Percentiles rank a stretch among this genome's conserved stretches.
Conservation (phyloP, 92 coral and sea anemone genomes). For the Phenganax subtilis region DNA sequence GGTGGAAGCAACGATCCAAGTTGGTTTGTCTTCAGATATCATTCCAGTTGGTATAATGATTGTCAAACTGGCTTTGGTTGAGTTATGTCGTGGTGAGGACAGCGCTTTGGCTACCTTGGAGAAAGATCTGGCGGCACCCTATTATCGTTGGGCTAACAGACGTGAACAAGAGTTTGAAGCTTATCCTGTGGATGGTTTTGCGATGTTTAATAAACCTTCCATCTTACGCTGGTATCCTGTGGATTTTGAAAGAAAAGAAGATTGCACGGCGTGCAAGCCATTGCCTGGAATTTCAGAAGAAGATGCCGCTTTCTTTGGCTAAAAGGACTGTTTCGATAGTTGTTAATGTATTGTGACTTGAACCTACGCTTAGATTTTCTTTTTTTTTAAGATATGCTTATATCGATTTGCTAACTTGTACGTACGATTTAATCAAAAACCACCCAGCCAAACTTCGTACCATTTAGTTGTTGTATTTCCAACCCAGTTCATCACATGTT, state of each 20-base stretch:
- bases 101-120: constrained; percentile 79
- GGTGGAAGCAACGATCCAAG: constrained; percentile 79
- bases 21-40: constrained; percentile 90
- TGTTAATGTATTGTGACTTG: not conserved
- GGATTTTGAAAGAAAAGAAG: constrained; percentile 62
- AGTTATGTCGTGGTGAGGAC: constrained; percentile 78
- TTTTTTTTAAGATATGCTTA: too few species aligned
- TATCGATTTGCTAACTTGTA: too few species aligned
- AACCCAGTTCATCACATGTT: too few species aligned
- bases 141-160: constrained; percentile 88
- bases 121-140: constrained; percentile 67
- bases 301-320: constrained; percentile 48
- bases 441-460: too few species aligned
- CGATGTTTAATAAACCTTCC: constrained; percentile 68
- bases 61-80: constrained; percentile 82
- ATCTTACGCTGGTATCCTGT: constrained; percentile 83
- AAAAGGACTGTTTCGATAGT: not conserved
- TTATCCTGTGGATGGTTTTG: constrained; percentile 72
- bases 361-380: not conserved
- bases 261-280: constrained; percentile 69
- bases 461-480: too few species aligned
- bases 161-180: constrained; percentile 64
- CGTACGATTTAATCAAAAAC: too few species aligned
- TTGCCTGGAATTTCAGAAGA: constrained; percentile 39
- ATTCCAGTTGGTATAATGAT: constrained; percentile 75